Conservation (phyloP, 2,888 invertebrate species). For the Conistra vaccinii region DNA sequence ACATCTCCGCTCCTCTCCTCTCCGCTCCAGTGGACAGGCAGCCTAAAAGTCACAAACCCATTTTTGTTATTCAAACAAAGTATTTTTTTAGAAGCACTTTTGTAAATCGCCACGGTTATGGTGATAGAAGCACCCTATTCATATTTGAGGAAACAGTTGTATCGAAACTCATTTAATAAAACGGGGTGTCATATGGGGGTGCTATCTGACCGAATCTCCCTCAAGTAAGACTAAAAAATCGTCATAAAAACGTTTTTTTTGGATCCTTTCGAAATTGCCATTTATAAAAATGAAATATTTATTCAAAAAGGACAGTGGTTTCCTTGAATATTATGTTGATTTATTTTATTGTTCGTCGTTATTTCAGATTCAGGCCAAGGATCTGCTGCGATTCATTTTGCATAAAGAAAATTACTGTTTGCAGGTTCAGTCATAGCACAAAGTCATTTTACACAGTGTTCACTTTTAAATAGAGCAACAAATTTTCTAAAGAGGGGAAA, state of each 20-base stretch:
- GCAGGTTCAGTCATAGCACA: neutral
- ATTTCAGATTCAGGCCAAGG: constrained; percentile 6
- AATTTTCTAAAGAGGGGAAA: neutral
- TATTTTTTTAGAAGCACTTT: constrained; percentile 4
- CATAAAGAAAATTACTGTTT: constrained; percentile 19
- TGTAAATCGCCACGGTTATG: constrained; percentile 14
- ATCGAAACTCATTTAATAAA: constrained; percentile 55
- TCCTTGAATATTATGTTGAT: constrained; percentile 43
- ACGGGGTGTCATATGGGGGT: constrained; percentile 32
- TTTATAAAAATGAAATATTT: constrained; percentile 40
- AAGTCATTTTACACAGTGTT: constrained; percentile 3
- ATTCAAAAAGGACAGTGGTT: constrained; percentile 29
- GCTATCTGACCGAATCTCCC: constrained; percentile 28
- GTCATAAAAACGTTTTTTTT: constrained; percentile 24
- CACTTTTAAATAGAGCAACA: neutral
- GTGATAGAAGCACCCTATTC: constrained; percentile 33
- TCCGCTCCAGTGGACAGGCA: too few species aligned
- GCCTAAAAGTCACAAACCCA: constrained; percentile 1
- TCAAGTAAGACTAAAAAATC: constrained; percentile 41
- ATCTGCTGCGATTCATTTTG: constrained; percentile 25
- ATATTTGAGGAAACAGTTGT: constrained; percentile 33
- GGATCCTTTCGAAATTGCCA: constrained; percentile 38
- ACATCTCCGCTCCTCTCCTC: too few species aligned
- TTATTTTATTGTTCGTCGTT: constrained; percentile 45
- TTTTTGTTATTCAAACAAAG: constrained; percentile 15